A percentile compares a stretch with the other conserved stretches of the same genome.
phyloP scores from a whole-genome alignment of 2,113 vertebrate species.

The Pelvicachromis taeniatus region DNA sequence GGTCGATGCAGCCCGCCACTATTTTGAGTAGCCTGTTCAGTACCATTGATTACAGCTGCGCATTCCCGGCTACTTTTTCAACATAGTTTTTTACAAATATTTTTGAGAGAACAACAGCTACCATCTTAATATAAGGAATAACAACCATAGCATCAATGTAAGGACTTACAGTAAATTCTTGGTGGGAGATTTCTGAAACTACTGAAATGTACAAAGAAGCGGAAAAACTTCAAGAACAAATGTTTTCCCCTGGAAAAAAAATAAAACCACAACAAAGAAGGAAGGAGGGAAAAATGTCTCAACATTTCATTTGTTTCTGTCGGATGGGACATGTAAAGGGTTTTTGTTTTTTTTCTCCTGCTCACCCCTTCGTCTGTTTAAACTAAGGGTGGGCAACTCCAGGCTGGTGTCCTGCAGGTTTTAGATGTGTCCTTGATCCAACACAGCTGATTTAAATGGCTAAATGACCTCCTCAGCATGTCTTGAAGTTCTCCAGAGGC shows the following conservation, averaged over 20 bases:
- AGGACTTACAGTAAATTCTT: not conserved
- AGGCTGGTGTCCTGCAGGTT: not conserved
- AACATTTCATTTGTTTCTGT: not conserved
- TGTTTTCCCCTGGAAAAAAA: not conserved
- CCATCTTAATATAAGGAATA: not conserved
- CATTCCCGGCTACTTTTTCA: not conserved
- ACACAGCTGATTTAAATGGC: not conserved
- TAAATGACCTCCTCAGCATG: not conserved
- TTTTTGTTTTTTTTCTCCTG: fast-evolving
- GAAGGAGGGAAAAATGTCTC: not conserved
- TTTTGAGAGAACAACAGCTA: not conserved
- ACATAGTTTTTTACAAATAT: not conserved
- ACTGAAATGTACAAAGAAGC: not conserved
- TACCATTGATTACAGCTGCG: not conserved
- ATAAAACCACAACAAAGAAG: not conserved
- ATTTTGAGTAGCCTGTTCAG: not conserved
- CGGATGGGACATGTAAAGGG: not conserved
- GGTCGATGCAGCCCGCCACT: not conserved
- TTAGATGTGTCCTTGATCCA: not conserved
- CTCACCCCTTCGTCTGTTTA: not conserved
- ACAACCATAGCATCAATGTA: not conserved
- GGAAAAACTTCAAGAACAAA: not conserved
- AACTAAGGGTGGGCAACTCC: not conserved
- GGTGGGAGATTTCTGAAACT: not conserved
- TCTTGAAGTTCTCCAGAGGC: not conserved